Base-by-base conservation (phyloP, 2,113 vertebrate species). In the Pseudopodoces humilis region DNA sequence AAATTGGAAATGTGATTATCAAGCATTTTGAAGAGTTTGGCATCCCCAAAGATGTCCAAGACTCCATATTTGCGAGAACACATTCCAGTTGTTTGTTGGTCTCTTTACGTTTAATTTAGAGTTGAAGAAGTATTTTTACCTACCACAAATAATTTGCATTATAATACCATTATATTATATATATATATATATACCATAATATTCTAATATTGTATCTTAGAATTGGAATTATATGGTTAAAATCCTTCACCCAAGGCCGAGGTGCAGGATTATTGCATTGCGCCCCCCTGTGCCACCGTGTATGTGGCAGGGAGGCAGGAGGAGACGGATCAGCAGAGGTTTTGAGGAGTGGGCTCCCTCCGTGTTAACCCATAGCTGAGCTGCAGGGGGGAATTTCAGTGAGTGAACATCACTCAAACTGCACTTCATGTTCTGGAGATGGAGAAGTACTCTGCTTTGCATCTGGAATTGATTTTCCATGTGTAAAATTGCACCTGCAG, bases 401-500 rank as follows among this genome's bases (percentile, higher is more conserved):
- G 50, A 47, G 55, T 27, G 28, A 81, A 75, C 0, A 2, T 84
- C 91, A 71, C 30, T 94, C 86, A 71, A 24, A 52, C 37, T 60
- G 15, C 46, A 76, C n/a, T 76, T 90, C 21, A 5, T 35, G 8
- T 79, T 82, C 16, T 6, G 43, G 91, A 70, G 79, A 53, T 18
- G 58, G 83, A 92, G 81, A 69, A 86, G 43, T 20, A 28, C 71
- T 86, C 47, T 50, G 64, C 17, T 78, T 49, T 94, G 65, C 91
- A 69, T 84, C 86, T 94, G 95, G 88, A 90, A 74, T 88, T 86
- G 2, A 87, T 95, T 94, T 92, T 88, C 62, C 81, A 1, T 67
- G 43, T 94, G 89, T 79, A 87, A 90, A 92, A 77, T 53, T 75
- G 53, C 88, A 96, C 94, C 93, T 96, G 92, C 96, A 88, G 75